These are phyloP conservation scores for Diarsia rubi DNA, from an alignment of 2,888 invertebrate genomes.

Conservation along the genomic window DNA sequence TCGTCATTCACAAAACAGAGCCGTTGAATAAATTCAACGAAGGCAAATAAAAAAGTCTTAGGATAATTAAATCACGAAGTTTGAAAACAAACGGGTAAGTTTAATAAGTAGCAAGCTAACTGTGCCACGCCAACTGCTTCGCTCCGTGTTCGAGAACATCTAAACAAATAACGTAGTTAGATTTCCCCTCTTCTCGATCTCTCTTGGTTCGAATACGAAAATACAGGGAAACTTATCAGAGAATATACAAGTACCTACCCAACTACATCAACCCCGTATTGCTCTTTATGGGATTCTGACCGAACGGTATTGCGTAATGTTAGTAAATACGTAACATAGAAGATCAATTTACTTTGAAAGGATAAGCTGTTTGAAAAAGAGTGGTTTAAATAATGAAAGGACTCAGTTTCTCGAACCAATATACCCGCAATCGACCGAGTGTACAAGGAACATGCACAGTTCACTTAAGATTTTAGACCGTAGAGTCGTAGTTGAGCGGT, in stretches of 20 bases:
- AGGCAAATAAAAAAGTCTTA: constrained; percentile 57
- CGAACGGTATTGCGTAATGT: constrained; percentile 14
- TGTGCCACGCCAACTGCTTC: constrained; percentile 67
- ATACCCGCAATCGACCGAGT: constrained; percentile 2
- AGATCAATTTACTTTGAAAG: constrained; percentile 34
- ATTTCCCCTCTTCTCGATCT: constrained; percentile 70
- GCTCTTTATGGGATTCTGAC: constrained; percentile 20
- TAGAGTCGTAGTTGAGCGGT: constrained; percentile 2
- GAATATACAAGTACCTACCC: constrained; percentile 44
- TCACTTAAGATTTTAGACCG: background rate
- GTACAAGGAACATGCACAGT: background rate
- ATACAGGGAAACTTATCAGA: constrained; percentile 57
- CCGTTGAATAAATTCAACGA: constrained; percentile 32
- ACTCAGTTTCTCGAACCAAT: constrained; percentile 3
- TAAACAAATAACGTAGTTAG: constrained; percentile 75
- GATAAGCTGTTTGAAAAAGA: constrained; percentile 24
- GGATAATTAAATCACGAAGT: constrained; percentile 69
- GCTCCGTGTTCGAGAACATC: constrained; percentile 70
- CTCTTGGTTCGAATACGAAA: constrained; percentile 68
- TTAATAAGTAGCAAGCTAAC: constrained; percentile 72
- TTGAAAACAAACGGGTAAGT: constrained; percentile 70
- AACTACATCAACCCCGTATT: constrained; percentile 32
- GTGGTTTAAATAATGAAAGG: constrained; percentile 19
- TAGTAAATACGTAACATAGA: constrained; percentile 24
- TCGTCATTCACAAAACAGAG: constrained; percentile 39